These are phyloP conservation scores for Apodemia duryi DNA, from an alignment of 2,888 invertebrate species.

Conservation along the genomic window DNA sequence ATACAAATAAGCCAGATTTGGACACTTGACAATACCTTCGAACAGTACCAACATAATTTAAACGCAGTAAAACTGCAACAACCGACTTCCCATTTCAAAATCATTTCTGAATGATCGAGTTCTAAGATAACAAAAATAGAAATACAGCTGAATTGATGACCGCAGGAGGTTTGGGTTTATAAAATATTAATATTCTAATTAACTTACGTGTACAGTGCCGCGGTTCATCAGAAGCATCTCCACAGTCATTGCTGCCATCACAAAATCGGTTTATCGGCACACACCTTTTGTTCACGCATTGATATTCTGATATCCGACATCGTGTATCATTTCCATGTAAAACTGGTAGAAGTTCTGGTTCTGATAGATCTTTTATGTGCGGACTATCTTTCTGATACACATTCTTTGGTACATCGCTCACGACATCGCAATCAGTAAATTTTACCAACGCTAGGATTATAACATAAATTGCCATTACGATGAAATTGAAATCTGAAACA, in stretches of 20 bases:
- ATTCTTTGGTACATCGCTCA: slow-evolving; percentile 44
- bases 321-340: slow-evolving; percentile 67
- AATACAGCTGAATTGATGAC: too few relatives aligned
- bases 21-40: too few relatives aligned
- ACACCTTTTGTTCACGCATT: slow-evolving; percentile 83
- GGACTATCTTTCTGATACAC: slow-evolving; percentile 50
- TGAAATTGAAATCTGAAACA: slow-evolving; percentile 60
- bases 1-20: too few relatives aligned
- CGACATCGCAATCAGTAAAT: slow-evolving; percentile 56
- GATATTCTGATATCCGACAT: slow-evolving; percentile 84
- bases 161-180: neutral
- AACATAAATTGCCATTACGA: slow-evolving; percentile 47
- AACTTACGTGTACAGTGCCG: slow-evolving; percentile 90
- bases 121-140: too few relatives aligned
- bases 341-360: slow-evolving; percentile 63
- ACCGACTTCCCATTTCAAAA: too few relatives aligned
- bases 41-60: too few relatives aligned
- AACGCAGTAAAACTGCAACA: too few relatives aligned
- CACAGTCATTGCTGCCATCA: slow-evolving; percentile 89
- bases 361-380: slow-evolving; percentile 47
- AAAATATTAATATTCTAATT: slow-evolving; percentile 30
- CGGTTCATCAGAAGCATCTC: slow-evolving; percentile 89
- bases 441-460: slow-evolving; percentile 44
- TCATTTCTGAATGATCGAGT: too few relatives aligned
- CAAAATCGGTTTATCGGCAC: slow-evolving; percentile 86